Evolutionary conservation across 2,888 invertebrate genomes (phyloP).

Genomic region (Pristionchus mayeri): DNA sequence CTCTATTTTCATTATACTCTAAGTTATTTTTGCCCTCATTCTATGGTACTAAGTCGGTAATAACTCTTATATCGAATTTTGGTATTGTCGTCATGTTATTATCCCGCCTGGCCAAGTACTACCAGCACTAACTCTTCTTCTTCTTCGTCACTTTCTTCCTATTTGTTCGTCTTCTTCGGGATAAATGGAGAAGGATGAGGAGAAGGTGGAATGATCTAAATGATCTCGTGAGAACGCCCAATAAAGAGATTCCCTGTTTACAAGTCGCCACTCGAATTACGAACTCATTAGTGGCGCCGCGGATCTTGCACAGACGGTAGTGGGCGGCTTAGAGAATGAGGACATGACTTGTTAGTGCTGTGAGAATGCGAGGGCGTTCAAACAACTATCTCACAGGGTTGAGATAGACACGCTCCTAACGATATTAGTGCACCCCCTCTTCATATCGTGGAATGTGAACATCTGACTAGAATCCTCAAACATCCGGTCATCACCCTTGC

Average conservation of each 20-base stretch:
- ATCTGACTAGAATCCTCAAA: too few relatives aligned
- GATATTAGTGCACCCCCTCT: too few relatives aligned
- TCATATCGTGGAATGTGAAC: too few relatives aligned
- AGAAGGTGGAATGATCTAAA: slow-evolving; percentile 20
- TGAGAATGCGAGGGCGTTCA: too few relatives aligned
- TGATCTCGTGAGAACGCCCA: slow-evolving; percentile 18
- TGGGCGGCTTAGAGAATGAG: not conserved
- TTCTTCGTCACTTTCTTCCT: too few relatives aligned
- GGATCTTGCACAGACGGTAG: not conserved
- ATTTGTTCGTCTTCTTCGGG: slow-evolving; percentile 31
- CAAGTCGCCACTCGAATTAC: slow-evolving; percentile 17
- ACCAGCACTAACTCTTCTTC: not conserved
- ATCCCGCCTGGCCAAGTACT: slow-evolving; percentile 2
- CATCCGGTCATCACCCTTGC: too few relatives aligned
- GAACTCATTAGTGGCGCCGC: not conserved
- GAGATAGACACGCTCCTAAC: too few relatives aligned
- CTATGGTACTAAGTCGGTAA: slow-evolving; percentile 32
- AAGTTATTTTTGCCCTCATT: not conserved
- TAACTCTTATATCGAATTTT: slow-evolving; percentile 25
- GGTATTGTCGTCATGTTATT: slow-evolving; percentile 15
- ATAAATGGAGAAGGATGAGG: slow-evolving; percentile 47
- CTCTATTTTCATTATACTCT: slow-evolving; percentile 12
- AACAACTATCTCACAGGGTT: too few relatives aligned
- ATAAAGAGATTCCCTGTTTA: slow-evolving; percentile 47
- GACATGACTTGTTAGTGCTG: not conserved